A percentile compares a stretch with the other conserved stretches of the same genome.
Evolutionary conservation across 2,113 vertebrate genomes (phyloP).

Genomic region (Centropristis striata): DNA sequence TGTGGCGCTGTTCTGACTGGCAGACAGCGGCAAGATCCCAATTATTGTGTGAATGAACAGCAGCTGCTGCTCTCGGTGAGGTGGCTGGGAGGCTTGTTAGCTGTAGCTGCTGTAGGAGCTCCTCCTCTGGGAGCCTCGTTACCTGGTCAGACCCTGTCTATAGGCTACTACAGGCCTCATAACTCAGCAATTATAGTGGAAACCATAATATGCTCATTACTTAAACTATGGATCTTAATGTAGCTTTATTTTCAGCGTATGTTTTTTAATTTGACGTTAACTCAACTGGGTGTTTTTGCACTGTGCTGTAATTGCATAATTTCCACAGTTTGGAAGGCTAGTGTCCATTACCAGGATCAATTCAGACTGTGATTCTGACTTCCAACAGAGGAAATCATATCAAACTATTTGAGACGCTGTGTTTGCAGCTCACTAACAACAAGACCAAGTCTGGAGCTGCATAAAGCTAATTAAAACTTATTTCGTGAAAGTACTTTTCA

Average conservation of each 20-base stretch:
- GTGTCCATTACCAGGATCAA: constrained; percentile 26
- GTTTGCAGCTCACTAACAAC: constrained; percentile 1
- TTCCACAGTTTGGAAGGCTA: not conserved
- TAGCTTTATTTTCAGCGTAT: not conserved
- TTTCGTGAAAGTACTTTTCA: not conserved
- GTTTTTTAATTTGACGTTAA: not conserved
- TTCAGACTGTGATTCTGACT: constrained; percentile 3
- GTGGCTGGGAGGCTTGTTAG: constrained; percentile 49
- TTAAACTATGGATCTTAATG: not conserved
- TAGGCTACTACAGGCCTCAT: not conserved
- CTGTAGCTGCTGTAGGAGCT: not conserved
- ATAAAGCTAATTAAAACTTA: not conserved
- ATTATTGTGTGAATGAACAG: constrained; percentile 39
- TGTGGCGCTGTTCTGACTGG: constrained; percentile 1
- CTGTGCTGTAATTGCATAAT: constrained; percentile 6
- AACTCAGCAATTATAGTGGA: not conserved
- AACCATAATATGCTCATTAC: not conserved
- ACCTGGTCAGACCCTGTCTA: not conserved
- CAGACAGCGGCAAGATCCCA: constrained; percentile 36
- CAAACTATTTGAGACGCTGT: not conserved
- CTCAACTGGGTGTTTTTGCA: not conserved
- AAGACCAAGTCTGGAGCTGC: not conserved
- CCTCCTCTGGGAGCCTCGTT: constrained; percentile 28
- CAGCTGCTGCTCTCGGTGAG: not conserved
- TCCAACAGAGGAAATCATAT: not conserved